Conservation (phyloP, 2,797 vertebrate genomes). For the Peromyscus melanophrys region DNA sequence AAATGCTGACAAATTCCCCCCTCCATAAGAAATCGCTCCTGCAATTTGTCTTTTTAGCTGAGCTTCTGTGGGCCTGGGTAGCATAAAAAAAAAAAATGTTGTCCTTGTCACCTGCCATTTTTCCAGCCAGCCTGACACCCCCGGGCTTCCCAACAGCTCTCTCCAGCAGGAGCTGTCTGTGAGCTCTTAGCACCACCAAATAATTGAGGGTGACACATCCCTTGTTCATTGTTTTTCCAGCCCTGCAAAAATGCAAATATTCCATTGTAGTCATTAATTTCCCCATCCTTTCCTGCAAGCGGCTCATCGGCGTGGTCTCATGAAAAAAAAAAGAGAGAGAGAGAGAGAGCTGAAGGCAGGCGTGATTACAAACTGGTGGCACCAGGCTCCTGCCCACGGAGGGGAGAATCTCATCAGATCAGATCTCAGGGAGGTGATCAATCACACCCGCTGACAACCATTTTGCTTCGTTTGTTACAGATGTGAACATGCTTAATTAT, state of each 20-base stretch:
- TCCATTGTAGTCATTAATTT: constrained; percentile 99
- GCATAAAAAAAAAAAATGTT: constrained; percentile 91
- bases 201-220: constrained; percentile 99
- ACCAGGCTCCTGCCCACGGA: constrained; percentile 93
- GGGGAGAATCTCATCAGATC: constrained; percentile 94
- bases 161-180: constrained; percentile 97
- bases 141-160: constrained; percentile 92
- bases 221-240: constrained; percentile 96
- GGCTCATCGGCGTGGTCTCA: constrained; percentile 95
- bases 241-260: constrained; percentile 97
- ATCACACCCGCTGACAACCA: constrained; percentile 93
- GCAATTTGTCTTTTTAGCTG: constrained; percentile 98
- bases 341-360: constrained; percentile 90
- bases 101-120: constrained; percentile 99
- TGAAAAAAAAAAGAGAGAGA: constrained; percentile 87
- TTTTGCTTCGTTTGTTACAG: constrained; percentile 93
- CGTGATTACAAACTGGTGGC: constrained; percentile 94
- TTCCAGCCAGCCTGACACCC: constrained; percentile 95
- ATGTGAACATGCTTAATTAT: constrained; percentile 96
- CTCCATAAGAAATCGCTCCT: constrained; percentile 92
- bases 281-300: constrained; percentile 96
- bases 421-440: constrained; percentile 94
- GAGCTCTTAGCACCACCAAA: constrained; percentile 96
- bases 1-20: constrained; percentile 93
- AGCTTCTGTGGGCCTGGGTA: constrained; percentile 93